Conservation (phyloP, 2,797 vertebrate genomes). For the Manis pentadactyla region DNA sequence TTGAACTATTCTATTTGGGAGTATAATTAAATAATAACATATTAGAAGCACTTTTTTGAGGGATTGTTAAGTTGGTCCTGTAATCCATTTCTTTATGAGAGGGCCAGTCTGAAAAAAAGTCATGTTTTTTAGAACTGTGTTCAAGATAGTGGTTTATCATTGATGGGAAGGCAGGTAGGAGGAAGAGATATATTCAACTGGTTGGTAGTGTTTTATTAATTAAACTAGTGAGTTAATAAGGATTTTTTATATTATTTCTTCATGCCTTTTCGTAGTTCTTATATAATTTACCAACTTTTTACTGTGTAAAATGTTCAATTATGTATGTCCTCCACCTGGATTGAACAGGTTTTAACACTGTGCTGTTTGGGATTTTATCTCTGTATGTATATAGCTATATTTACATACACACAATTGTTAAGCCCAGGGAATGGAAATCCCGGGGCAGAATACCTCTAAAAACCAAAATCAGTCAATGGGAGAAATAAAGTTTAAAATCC, state of each 20-base stretch:
- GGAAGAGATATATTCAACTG: background rate
- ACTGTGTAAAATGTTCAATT: constrained; percentile 31
- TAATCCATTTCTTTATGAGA: constrained; percentile 41
- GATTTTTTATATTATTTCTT: background rate
- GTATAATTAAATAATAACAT: background rate
- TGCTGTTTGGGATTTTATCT: constrained; percentile 19
- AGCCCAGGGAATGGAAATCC: too few relatives aligned
- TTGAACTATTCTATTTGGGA: background rate
- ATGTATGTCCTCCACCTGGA: background rate
- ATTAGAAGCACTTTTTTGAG: constrained; percentile 1
- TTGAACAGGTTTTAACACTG: constrained; percentile 42
- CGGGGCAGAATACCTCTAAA: too few relatives aligned
- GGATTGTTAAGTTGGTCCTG: background rate
- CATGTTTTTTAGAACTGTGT: background rate
- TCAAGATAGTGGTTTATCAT: background rate
- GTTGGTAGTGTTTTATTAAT: background rate
- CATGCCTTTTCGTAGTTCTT: background rate
- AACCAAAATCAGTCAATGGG: too few relatives aligned
- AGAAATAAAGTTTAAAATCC: too few relatives aligned
- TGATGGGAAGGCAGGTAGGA: background rate
- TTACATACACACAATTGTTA: background rate
- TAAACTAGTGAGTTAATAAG: background rate
- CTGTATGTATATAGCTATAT: background rate
- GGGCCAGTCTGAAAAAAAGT: constrained; percentile 15
- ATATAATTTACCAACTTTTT: constrained; percentile 32